Evolutionary conservation across 2,888 invertebrate species (phyloP), one percentile per base, ranked within the genome.

Genomic region (Leptura quadrifasciata): DNA sequence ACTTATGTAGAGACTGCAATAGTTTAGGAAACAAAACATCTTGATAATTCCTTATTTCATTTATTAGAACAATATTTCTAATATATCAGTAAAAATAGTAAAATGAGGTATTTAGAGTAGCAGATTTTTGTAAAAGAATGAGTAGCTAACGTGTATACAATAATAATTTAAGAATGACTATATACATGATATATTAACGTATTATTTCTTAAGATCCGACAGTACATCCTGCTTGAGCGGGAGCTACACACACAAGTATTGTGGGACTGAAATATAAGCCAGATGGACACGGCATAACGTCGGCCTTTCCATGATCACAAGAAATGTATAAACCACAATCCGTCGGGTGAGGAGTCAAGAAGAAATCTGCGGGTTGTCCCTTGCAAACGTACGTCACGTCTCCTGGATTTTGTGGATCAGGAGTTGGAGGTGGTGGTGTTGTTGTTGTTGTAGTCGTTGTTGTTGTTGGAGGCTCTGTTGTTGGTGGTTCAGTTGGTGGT

Each of bases 271-370:
- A 65, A 72, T 70, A 74, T 67, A 71, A 73, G 68, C 78, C 77
- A 68, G 70, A 70, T 57, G 82, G 79, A 61, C 79, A 79, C 63
- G 78, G 77, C 78, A 79, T 76, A 15, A 80, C 78, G 63, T 76
- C 81, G 52, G 79, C 77, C 61, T 80, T 79, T 60, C 75, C 80
- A 54, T 76, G 75, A 70, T 76, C 75, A 35, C 80, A 80, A 1
- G 76, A 20, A 24, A 80, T 73, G 71, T 73, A 80, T 17, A 78
- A 54, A 27, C 58, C n/a, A 65, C 80, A 80, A n/a, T 76, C 75
- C 12, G 31, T 54, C 1, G 80, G 80, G 63, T 78, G 78, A 47
- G 80, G 68, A 54, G 76, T 75, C 58, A 80, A 65, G 74, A 83
- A 82, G 67, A 80, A 77, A 47, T 80, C 74, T 27, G 63, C 74